Base-by-base conservation (phyloP, 2,113 vertebrate species). In the Trematocara stigmaticum region DNA sequence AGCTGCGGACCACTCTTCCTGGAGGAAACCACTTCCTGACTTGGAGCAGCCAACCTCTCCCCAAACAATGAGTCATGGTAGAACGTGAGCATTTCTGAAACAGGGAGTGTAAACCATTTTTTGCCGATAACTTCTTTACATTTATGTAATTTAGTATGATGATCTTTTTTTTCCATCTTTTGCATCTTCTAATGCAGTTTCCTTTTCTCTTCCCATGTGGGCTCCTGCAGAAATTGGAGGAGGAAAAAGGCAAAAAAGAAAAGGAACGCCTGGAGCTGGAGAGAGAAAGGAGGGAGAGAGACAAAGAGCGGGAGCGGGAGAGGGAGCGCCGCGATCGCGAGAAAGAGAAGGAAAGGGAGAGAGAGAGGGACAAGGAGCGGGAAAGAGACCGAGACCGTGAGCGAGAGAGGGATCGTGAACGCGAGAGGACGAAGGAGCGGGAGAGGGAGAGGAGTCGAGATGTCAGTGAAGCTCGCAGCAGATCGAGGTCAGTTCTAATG, bases 241-340 rank as follows among this genome's bases (percentile, higher is more conserved):
- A 99, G 96, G 98, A 99, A 94, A 99, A 99, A 96, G 98, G 98
- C 93, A 99, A 98, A 97, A 99, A 98, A 91, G 98, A 99, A 93
- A 98, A 99, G 96, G 98, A 99, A 94, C 98, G 97, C 78, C 97
- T 97, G 96, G 98, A 98, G 96, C 96, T 98, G 91, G 98, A 98
- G 95, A 98, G 96, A 95, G 98, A 99, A 94, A 96, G 98, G 90
- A 96, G 97, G 94, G 98, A 99, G 97, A 96, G 98, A 95, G 97
- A 99, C 96, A 98, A 98, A 93, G 98, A 99, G 94, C 97, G 98
- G 49, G 98, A 99, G 93, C 97, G 97, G 55, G 98, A 99, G 96
- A 97, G 98, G 95, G 98, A 99, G 94, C 97, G 98, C 11, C 95
- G 96, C 1, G 96, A 96, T 87, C 92, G 96, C 0, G 96, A 96